Base-by-base conservation (phyloP, 2,888 invertebrate genomes). In the Eulithis prunata region DNA sequence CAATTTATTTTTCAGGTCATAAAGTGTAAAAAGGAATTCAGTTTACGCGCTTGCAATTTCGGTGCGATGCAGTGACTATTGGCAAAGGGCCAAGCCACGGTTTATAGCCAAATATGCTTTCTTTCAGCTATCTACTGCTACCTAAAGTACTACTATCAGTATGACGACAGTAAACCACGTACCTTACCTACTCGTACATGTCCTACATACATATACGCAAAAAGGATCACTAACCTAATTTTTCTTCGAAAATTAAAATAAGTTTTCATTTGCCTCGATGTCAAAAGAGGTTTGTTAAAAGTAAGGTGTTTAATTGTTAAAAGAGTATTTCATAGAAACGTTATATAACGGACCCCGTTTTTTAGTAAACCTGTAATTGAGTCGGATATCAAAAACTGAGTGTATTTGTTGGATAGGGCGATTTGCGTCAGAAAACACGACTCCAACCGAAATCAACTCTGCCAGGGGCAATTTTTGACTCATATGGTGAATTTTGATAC, bases 61-160 rank as follows among this genome's bases (percentile, higher is more conserved):
- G 61, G 38, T 43, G 13, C 66, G 59, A 62, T 68, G 46, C 54
- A 60, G 36, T 67, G 65, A 64, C 57, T 55, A 58, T 73, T 83
- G 83, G 84, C 78, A 57, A 46, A 12, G 41, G 13, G 78, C 81
- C 80, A 82, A 61, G 56, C 55, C 62, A 59, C 65, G 68, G 70
- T 79, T 78, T 75, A 75, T 73, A 65, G 75, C 68, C 67, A 69
- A 78, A 79, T 81, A 78, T 75, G 78, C 77, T 80, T 58, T 58
- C 28, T 12, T 38, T 38, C 14, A 49, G 56, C 45, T 3, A 28
- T 28, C 28, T 3, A 28, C 45, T n/a, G 45, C 21, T 28, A 28
- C 12, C 41, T 28, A 28, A 21, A 46, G 8, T 10, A 21, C 49
- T 21, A 21, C 21, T 21, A 46, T 13, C 8, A 47, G 8, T 14